Base-by-base conservation (phyloP, 2,888 invertebrate species). In the Pinctada fucata region DNA sequence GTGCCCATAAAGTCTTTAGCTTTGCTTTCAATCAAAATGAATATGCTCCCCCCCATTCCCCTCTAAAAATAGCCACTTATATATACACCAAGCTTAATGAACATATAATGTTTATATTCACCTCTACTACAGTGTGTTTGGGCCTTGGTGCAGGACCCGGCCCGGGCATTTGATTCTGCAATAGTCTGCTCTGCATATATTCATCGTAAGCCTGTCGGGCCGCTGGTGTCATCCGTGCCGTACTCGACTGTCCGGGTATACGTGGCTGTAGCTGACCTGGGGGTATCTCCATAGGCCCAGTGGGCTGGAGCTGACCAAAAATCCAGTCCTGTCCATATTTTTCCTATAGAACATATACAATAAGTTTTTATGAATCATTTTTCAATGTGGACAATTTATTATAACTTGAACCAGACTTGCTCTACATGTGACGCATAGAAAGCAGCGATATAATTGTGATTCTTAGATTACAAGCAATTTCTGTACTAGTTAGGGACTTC, bases 201-300 rank as follows among this genome's bases (percentile, higher is more conserved):
- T 83, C 84, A 73, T 92, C 92, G 83, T 92, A 92, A 81, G 92
- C 91, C 83, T 90, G 91, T 47, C 91, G 79, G 66, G 87, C 89
- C 3, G 79, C 83, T 10, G 80, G 79, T 2, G 83, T 82, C 58
- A 86, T 81, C 6, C 83, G 79, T n/a, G 75, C 83, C 10, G 86
- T 79, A 63, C 76, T 81, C n/a, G 63, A 79, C 50, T 68, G 76
- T 1, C 82, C 84, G 2, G 85, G 85, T 72, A 85, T 85, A 47
- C 80, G 67, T 48, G 80, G 80, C 68, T 77, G 77, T 16, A 74
- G 78, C 81, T 83, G 82, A 31, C 74, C 74, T 0, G 74, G n/a
- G 50, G 65, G 74, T 49, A 74, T 66, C 52, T 45, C 52, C 64
- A 72, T 73, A 1, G 49, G 50, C 4, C 31, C 69, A 45, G 74